Base-by-base conservation (phyloP, 2,888 invertebrate genomes). In the Drosophila mettleri region DNA sequence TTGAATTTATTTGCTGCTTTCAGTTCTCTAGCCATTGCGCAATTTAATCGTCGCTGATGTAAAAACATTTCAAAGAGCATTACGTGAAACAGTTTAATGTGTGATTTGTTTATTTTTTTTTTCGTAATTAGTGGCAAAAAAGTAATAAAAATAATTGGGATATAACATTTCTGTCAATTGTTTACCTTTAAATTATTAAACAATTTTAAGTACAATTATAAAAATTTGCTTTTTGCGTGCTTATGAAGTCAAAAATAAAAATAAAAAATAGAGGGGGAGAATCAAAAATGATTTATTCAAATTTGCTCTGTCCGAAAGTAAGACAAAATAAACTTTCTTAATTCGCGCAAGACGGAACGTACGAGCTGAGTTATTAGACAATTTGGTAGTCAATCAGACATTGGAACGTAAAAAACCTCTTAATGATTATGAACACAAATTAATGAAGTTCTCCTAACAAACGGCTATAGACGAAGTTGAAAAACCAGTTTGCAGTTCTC, bases 401-500 rank as follows among this genome's bases (percentile, higher is more conserved):
- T 57, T 67, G 45, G 38, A 76, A 45, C 45, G 45, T 51, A 48
- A 62, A 66, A 68, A 61, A 58, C 29, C 22, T 59, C 51, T 68
- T 69, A 52, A 45, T 62, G 31, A 65, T 65, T 76, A 78, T 82
- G 73, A 68, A 64, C 59, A 69, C 67, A 80, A 76, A 80, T 75
- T 80, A 80, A 82, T 75, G 69, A 79, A 79, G 73, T 75, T 74
- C 70, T 76, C 46, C 10, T 29, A 63, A 55, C 59, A 16, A 60
- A 48, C 57, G 29, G 59, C 54, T 57, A 55, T 54, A 34, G 51
- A 54, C 53, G 59, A 72, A 72, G 82, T 75, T 69, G 73, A 55
- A 67, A 78, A 80, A 82, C 85, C 78, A 67, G 83, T 84, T 80
- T 77, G 51, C 27, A 64, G 60, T 65, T 58, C 63, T 61, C 45